Conservation (phyloP, 2,797 vertebrate species). For the Poecilia picta region DNA sequence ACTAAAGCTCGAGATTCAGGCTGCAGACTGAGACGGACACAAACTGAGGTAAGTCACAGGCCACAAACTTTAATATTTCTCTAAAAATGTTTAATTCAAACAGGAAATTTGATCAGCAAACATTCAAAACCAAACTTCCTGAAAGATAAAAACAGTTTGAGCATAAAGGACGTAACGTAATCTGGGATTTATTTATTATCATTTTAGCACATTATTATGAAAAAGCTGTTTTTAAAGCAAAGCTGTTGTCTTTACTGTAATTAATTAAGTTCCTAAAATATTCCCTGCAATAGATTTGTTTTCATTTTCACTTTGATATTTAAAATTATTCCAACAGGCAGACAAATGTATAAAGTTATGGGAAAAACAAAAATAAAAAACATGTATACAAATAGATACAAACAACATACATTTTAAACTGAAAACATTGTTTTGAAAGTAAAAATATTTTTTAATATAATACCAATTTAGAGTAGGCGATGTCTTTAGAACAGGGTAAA, state of each 20-base stretch:
- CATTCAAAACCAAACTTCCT: neutral
- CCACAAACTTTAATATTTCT: neutral
- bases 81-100: neutral
- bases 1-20: fast-evolving
- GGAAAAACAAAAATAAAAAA: too few relatives aligned
- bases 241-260: neutral
- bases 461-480: too few relatives aligned
- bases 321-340: too few relatives aligned
- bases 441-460: too few relatives aligned
- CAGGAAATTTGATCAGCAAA: neutral
- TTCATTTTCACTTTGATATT: too few relatives aligned
- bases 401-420: too few relatives aligned
- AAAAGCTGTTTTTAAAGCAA: neutral
- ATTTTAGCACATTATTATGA: too few relatives aligned
- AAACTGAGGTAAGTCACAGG: neutral
- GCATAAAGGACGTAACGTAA: neutral
- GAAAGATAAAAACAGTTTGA: neutral
- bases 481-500: too few relatives aligned
- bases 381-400: too few relatives aligned
- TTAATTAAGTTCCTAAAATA: neutral
- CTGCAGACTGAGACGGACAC: fast-evolving
- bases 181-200: neutral
- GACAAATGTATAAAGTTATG: too few relatives aligned
- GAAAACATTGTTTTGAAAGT: too few relatives aligned
- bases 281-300: neutral